Conservation (phyloP, 2,797 vertebrate genomes). For the Enteromius mattozi region DNA sequence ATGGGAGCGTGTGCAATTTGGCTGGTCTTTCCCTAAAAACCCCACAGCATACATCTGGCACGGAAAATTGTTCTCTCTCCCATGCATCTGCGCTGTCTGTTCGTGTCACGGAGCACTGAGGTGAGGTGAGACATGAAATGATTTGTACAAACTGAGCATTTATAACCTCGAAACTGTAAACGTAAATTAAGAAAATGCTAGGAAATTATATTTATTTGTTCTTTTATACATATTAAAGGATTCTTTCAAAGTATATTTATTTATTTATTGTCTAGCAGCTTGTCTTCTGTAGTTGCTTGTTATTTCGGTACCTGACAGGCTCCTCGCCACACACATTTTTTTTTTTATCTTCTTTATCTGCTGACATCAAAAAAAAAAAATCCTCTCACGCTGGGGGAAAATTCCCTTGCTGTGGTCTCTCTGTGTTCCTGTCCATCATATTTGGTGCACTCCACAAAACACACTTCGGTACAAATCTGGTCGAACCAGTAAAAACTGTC, state of each 20-base stretch:
- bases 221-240: background rate
- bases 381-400: constrained; percentile 3
- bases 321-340: background rate
- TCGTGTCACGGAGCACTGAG: constrained; percentile 11
- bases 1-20: constrained; percentile 44
- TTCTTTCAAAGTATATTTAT: background rate
- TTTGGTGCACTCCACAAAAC: constrained; percentile 26
- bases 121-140: constrained; percentile 26
- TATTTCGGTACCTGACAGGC: background rate
- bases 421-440: constrained; percentile 35
- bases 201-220: background rate
- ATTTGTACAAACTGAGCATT: constrained; percentile 5
- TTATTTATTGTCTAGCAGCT: background rate
- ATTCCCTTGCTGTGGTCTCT: constrained; percentile 12
- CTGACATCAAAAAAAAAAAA: constrained; percentile 31
- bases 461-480: constrained; percentile 50
- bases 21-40: constrained; percentile 43
- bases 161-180: background rate
- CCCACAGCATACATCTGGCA: constrained; percentile 42
- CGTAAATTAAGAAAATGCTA: background rate
- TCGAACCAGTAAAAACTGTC: constrained; percentile 32
- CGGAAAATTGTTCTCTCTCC: constrained; percentile 16
- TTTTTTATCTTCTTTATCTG: constrained; percentile 33
- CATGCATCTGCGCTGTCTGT: constrained; percentile 40
- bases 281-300: background rate